These are phyloP conservation scores for Poecile montanus DNA, from an alignment of 2,797 vertebrate species.

Conservation along the genomic window DNA sequence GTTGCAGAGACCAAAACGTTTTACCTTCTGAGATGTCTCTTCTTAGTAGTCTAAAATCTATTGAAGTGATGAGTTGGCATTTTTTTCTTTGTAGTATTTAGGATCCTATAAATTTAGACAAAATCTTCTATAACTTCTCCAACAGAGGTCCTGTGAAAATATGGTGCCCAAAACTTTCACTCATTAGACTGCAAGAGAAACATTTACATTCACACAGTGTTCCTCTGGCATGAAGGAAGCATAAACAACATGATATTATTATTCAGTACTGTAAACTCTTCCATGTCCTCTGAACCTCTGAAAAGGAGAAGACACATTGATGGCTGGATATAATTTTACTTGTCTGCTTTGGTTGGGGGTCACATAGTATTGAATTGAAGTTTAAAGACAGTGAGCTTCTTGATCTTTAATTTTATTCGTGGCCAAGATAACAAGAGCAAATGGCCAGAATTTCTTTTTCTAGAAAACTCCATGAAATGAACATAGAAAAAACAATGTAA, in stretches of 20 bases:
- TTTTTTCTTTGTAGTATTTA: neutral
- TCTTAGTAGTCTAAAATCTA: neutral
- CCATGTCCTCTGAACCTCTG: neutral
- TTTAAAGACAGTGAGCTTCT: neutral
- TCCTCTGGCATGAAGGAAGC: neutral
- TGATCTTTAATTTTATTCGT: neutral
- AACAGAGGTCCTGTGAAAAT: neutral
- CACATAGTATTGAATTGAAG: neutral
- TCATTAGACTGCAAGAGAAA: neutral
- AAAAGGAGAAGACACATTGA: neutral
- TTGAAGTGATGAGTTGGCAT: neutral
- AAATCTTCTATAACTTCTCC: neutral
- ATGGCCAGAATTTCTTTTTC: neutral
- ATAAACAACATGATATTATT: neutral
- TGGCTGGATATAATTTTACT: neutral
- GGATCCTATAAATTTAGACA: neutral
- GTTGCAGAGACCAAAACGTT: neutral
- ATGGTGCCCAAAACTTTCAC: neutral
- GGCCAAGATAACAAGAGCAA: neutral
- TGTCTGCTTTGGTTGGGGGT: neutral
- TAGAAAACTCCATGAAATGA: neutral
- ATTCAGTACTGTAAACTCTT: neutral
- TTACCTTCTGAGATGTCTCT: neutral
- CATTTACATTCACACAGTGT: neutral
- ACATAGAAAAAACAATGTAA: neutral